A percentile compares a stretch with the other conserved stretches of the same genome.
Conservation (phyloP, 1,140 invertebrate species). For the Philopotamus ludificatus region DNA sequence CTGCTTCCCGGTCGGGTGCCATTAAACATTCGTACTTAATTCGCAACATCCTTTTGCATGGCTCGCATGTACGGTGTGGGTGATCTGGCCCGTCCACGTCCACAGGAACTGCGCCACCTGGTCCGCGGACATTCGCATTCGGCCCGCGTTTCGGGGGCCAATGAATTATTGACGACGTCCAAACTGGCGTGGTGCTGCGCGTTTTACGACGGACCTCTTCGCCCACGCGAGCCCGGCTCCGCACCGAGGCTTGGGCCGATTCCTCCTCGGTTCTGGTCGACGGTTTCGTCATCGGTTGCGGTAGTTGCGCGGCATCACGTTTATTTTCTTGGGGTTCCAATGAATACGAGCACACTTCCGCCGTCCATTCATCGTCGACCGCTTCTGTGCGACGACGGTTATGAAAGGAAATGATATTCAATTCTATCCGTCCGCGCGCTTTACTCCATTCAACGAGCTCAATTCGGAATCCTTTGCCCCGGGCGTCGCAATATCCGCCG, state of each 20-base stretch:
- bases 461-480: background rate
- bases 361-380: background rate
- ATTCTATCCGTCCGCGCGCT: background rate
- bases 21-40: background rate
- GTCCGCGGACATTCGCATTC: no score
- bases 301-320: background rate
- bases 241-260: no score
- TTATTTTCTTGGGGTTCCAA: background rate
- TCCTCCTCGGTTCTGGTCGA: no score
- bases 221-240: no score
- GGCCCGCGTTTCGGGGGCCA: no score
- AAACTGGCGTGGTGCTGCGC: no score
- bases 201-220: no score
- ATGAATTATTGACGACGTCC: no score
- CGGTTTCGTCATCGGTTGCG: background rate
- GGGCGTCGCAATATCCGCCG: background rate
- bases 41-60: background rate
- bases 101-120: background rate
- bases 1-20: background rate
- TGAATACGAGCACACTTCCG: background rate
- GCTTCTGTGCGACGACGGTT: no score
- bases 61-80: background rate
- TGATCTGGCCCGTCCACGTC: background rate
- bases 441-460: background rate
- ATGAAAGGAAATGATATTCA: background rate